Evolutionary conservation across 2,888 invertebrate genomes (phyloP), one percentile per base, ranked within the genome.

Genomic region (Macaria liturata): DNA sequence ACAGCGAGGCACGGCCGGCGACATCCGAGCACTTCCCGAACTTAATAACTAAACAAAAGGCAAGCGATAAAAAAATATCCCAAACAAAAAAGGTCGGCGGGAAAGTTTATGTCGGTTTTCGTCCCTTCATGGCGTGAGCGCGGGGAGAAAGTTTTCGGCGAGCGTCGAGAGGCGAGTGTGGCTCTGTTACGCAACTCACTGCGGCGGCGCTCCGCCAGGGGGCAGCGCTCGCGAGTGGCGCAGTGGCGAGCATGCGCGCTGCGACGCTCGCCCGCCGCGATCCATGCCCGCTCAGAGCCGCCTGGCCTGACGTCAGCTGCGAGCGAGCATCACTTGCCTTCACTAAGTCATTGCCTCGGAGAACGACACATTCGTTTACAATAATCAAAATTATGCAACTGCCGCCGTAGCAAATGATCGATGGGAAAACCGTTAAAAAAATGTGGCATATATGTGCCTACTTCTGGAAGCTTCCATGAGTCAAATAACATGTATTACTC

Each of bases 231-330:
- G 75, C 79, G 70, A 85, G 88, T 91, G 91, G 91, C 91, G 91
- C 91, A 91, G 88, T 91, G 90, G 75, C 90, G 87, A 74, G 91
- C 91, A 89, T 91, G 91, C 91, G 91, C 89, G 84, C 72, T 85
- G 64, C 44, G 42, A 5, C 8, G 4, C 42, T 8, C 44, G 70
- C 70, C 67, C 61, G 72, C 59, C 47, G 53, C 62, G 57, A 57
- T 59, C 47, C 46, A 63, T 65, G 60, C 59, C 61, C 59, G 66
- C 66, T 58, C 60, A 67, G 64, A 59, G 49, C 64, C 20, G 20
- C 5, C 34, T 37, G 34, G 68, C 57, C 57, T 68, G 63, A 57
- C 56, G 61, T 49, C 63, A 56, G 43, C 57, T 37, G 34, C 5
- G 7, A 4, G 4, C 5, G 34, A 37, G 5, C 34, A 7, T 37